Conservation (phyloP, 1,140 invertebrate genomes). For the Gryllus bimaculatus region DNA sequence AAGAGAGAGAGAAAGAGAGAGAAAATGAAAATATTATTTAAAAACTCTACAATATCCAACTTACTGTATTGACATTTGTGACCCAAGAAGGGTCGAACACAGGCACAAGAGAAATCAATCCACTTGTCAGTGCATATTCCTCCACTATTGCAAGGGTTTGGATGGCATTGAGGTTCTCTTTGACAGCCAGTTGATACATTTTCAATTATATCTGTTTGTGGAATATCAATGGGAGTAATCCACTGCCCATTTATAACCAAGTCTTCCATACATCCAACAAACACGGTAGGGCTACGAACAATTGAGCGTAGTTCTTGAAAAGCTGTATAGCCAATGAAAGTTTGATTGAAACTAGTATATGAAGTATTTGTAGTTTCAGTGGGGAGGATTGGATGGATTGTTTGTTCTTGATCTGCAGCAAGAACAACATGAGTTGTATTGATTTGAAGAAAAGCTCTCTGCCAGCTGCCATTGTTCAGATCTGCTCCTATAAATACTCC, state of each 20-base stretch:
- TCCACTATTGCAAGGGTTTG: conserved; percentile 76
- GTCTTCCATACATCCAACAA: conserved; percentile 88
- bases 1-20: too few species aligned
- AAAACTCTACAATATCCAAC: conserved; percentile 31
- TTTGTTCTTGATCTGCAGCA: conserved; percentile 78
- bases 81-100: conserved; percentile 77
- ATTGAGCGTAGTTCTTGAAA: conserved; percentile 23
- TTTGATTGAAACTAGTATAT: conserved; percentile 69
- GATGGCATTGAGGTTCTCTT: conserved; percentile 66
- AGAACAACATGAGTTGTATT: conserved; percentile 76
- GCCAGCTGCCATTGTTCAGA: conserved; percentile 78
- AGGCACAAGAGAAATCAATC: conserved; percentile 76
- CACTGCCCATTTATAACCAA: conserved; percentile 75
- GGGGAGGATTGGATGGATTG: conserved; percentile 74
- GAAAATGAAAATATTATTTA: neutral
- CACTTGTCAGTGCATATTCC: conserved; percentile 83
- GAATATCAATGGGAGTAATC: conserved; percentile 37
- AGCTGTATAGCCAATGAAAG: conserved; percentile 53
- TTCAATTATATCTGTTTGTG: neutral
- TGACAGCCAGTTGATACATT: conserved; percentile 51
- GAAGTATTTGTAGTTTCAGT: conserved; percentile 61
- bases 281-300: conserved; percentile 29
- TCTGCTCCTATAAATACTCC: conserved; percentile 75
- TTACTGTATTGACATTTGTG: conserved; percentile 74
- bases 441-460: conserved; percentile 75